phyloP scores from a whole-genome alignment of 2,888 invertebrate species.

The Fabriciana adippe region DNA sequence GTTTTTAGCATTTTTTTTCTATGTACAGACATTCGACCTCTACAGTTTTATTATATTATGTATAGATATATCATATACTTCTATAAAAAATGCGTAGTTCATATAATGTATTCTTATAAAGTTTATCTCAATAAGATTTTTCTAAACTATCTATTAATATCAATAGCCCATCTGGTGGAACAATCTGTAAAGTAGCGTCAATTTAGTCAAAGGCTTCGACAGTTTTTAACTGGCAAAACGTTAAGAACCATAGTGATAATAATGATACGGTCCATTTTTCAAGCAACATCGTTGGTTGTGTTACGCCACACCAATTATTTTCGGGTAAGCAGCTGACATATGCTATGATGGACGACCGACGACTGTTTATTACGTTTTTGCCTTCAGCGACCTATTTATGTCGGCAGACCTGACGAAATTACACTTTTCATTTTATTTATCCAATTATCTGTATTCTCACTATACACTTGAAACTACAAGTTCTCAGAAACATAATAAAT shows the following conservation, averaged over 20 bases:
- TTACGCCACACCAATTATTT: conserved; percentile 57
- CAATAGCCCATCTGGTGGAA: conserved; percentile 30
- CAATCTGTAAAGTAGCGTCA: conserved; percentile 27
- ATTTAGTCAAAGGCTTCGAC: conserved; percentile 25
- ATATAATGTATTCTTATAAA: too few relatives aligned
- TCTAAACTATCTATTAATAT: conserved; percentile 31
- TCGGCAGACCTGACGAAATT: conserved; percentile 29
- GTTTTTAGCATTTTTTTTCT: too few relatives aligned
- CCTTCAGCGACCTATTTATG: conserved; percentile 43
- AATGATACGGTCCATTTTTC: conserved; percentile 33
- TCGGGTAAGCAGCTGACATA: conserved; percentile 51
- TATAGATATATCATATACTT: too few relatives aligned
- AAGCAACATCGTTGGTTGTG: conserved; percentile 22
- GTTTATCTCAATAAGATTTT: conserved; percentile 1
- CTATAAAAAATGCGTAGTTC: too few relatives aligned
- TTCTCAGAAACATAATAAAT: too few relatives aligned
- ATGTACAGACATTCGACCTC: too few relatives aligned
- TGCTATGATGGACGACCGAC: conserved; percentile 59
- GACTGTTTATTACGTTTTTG: conserved; percentile 59
- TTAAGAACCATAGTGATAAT: conserved; percentile 23
- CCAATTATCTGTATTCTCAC: neutral
- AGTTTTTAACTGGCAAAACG: conserved; percentile 17
- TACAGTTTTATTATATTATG: too few relatives aligned
- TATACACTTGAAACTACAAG: neutral
- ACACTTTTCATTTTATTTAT: conserved; percentile 23